Conservation (phyloP, 1,140 invertebrate genomes). For the Listronotus bonariensis region DNA sequence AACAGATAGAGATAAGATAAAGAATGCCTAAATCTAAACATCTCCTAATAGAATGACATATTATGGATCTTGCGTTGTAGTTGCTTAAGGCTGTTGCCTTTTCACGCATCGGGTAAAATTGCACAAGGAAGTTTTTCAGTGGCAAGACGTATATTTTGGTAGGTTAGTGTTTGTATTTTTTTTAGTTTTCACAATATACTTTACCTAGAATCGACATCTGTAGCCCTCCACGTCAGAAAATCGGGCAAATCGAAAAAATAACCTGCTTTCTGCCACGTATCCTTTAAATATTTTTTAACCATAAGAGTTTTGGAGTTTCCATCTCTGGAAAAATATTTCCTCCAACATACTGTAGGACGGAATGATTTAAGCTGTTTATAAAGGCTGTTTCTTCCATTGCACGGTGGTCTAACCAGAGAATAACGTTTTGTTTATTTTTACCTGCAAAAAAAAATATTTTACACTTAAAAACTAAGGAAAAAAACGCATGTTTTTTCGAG, state of each 20-base stretch:
- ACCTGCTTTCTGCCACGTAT: conserved; percentile 70
- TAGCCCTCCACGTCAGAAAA: conserved; percentile 92
- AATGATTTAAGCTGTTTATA: conserved; percentile 80
- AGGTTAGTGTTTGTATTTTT: no score
- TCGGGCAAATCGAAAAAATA: conserved; percentile 93
- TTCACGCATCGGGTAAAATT: no score
- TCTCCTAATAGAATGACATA: no score
- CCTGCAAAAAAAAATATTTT: conserved; percentile 58
- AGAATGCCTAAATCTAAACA: no score
- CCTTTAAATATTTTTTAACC: conserved; percentile 84
- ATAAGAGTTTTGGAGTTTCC: conserved; percentile 94
- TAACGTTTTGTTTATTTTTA: conserved; percentile 78
- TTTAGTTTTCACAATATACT: no score
- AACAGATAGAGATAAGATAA: no score
- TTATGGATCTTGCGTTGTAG: no score
- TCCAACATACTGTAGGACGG: conserved; percentile 84
- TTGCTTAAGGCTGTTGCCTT: no score
- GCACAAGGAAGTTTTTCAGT: no score
- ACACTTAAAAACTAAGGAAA: no score
- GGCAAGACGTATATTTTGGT: no score
- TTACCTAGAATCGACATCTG: conserved; percentile 71
- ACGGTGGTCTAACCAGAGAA: conserved; percentile 97
- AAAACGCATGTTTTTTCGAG: no score
- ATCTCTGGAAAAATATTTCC: conserved; percentile 93
- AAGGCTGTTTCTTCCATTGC: conserved; percentile 78